Percentiles rank a stretch among this genome's conserved stretches.
These are phyloP conservation scores for Lithobates sylvaticus DNA, from an alignment of 2,797 vertebrate species.

Conservation along the genomic window DNA sequence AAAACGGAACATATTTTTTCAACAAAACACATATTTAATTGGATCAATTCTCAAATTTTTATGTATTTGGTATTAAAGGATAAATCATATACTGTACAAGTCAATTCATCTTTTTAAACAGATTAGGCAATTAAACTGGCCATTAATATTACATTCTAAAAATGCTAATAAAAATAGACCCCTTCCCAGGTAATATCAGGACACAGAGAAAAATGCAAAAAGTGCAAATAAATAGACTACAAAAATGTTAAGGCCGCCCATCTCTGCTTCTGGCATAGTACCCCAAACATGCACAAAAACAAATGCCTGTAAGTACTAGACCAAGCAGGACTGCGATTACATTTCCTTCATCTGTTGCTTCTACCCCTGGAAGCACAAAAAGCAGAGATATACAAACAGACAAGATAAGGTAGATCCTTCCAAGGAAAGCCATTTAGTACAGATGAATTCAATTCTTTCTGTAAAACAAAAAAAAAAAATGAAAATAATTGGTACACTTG, in stretches of 20 bases:
- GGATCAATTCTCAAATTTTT: too few relatives aligned
- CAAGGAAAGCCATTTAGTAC: slow-evolving; percentile 77
- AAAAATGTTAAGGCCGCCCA: slow-evolving; percentile 71
- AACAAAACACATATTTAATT: too few relatives aligned
- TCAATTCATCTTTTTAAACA: too few relatives aligned
- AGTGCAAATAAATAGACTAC: neutral
- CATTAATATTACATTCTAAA: too few relatives aligned
- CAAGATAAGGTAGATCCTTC: slow-evolving; percentile 63
- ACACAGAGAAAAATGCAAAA: too few relatives aligned
- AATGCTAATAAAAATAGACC: neutral
- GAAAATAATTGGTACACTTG: neutral
- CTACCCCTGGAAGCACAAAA: slow-evolving; percentile 74
- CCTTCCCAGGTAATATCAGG: neutral
- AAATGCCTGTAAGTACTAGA: slow-evolving; percentile 79
- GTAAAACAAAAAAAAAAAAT: neutral
- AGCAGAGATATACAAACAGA: slow-evolving; percentile 71
- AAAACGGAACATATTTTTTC: too few relatives aligned
- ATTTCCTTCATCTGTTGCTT: slow-evolving; percentile 89
- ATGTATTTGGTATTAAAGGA: too few relatives aligned
- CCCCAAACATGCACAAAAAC: slow-evolving; percentile 89
- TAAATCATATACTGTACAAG: too few relatives aligned
- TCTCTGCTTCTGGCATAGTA: slow-evolving; percentile 89
- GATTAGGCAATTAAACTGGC: too few relatives aligned
- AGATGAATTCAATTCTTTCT: neutral
- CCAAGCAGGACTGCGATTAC: slow-evolving; percentile 85